These are phyloP conservation scores for Atopsyche davidsoni DNA, from an alignment of 1,140 invertebrate genomes.

Conservation along the genomic window DNA sequence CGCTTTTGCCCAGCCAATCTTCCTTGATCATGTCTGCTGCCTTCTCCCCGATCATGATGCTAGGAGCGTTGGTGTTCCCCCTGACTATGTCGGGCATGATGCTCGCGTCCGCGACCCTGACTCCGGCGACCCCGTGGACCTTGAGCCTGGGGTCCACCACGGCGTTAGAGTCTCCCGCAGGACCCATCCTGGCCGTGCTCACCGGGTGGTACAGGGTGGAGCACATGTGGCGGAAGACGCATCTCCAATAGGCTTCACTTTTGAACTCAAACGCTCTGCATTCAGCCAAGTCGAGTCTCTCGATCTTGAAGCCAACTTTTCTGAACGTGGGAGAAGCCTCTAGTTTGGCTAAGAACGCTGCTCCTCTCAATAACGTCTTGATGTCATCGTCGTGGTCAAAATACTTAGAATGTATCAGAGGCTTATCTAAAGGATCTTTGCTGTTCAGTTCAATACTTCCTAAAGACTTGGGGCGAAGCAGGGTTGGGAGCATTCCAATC, in stretches of 20 bases:
- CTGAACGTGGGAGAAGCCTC: constrained; percentile 50
- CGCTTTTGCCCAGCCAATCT: too few species aligned
- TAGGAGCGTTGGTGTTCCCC: constrained; percentile 71
- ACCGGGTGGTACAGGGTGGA: constrained; percentile 63
- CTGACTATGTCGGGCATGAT: constrained; percentile 69
- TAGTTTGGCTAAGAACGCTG: constrained; percentile 47
- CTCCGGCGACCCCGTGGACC: constrained; percentile 58
- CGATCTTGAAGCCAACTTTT: constrained; percentile 38
- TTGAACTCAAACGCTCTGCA: constrained; percentile 42
- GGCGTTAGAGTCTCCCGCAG: constrained; percentile 50
- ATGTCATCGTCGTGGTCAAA: constrained; percentile 70
- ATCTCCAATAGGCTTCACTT: constrained; percentile 58
- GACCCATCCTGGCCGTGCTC: constrained; percentile 75
- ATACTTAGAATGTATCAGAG: constrained; percentile 77
- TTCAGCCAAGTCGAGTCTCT: constrained; percentile 39
- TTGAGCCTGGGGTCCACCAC: constrained; percentile 62
- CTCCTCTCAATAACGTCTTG: constrained; percentile 64
- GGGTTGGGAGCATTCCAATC: constrained; percentile 42
- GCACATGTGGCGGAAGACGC: constrained; percentile 55
- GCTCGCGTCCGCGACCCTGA: constrained; percentile 73
- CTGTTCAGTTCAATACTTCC: constrained; percentile 40
- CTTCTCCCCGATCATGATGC: constrained; percentile 76
- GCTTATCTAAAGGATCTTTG: constrained; percentile 45
- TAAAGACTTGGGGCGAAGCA: constrained; percentile 48
- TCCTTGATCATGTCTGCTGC: constrained; percentile 74